Conservation (phyloP, 2,888 invertebrate genomes). For the Petrolisthes manimaculis region DNA sequence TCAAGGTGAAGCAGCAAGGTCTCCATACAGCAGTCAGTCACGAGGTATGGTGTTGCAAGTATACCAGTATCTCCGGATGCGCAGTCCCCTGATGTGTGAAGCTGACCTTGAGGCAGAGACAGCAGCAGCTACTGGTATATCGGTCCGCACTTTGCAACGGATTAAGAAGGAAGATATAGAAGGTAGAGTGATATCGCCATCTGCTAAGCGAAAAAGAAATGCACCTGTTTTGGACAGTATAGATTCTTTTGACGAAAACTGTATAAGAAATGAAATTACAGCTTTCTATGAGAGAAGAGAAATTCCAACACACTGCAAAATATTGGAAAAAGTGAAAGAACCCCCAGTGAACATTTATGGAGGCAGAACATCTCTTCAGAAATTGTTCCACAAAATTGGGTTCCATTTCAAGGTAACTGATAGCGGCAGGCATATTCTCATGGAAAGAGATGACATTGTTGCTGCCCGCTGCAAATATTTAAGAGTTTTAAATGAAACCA, state of each 20-base stretch:
- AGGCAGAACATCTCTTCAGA: neutral
- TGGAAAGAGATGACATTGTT: conserved; percentile 34
- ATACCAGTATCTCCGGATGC: neutral
- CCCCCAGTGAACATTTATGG: neutral
- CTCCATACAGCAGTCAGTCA: no score
- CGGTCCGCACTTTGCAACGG: neutral
- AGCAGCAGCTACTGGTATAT: conserved; percentile 2
- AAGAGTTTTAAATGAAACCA: conserved; percentile 14
- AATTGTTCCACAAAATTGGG: conserved; percentile 2
- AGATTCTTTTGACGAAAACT: neutral
- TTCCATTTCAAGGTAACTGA: no score
- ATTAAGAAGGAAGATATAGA: neutral
- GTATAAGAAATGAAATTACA: neutral
- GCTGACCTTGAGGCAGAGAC: neutral
- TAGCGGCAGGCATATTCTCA: conserved; percentile 30
- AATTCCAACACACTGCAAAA: neutral
- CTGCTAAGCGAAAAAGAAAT: neutral
- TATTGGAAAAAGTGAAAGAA: neutral
- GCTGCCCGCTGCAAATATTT: conserved; percentile 27
- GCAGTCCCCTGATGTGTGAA: neutral
- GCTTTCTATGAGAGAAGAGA: conserved; percentile 6
- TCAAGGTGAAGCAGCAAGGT: no score
- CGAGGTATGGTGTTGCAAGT: neutral
- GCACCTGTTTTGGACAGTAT: neutral
- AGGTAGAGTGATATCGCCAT: neutral